These are phyloP conservation scores for Steinernema feltiae DNA, from an alignment of 1,140 invertebrate genomes.

Conservation along the genomic window DNA sequence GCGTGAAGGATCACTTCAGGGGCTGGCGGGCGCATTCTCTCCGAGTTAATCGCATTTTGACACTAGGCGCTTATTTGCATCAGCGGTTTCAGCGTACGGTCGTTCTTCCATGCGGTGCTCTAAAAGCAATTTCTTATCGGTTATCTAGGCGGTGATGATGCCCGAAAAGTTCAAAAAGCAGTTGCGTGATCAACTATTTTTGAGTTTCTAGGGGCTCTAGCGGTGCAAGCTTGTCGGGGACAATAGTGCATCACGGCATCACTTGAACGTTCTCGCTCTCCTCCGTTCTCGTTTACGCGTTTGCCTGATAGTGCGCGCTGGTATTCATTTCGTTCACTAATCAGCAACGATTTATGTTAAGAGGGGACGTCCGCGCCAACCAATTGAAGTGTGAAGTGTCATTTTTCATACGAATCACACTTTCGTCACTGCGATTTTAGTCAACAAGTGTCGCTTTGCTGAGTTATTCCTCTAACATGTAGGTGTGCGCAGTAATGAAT, in stretches of 20 bases:
- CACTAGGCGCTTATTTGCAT: not conserved
- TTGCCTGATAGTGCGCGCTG: not conserved
- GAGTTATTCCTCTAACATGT: not conserved
- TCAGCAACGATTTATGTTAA: not conserved
- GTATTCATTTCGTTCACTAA: not conserved
- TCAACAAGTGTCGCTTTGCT: not conserved
- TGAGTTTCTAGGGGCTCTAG: too few relatives aligned
- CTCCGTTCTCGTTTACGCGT: not conserved
- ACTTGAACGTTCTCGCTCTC: too few relatives aligned
- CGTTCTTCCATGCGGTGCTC: too few relatives aligned
- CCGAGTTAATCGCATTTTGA: not conserved
- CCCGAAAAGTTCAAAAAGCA: too few relatives aligned
- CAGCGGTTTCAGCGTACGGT: not conserved
- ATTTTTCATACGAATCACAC: not conserved
- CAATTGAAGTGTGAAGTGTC: not conserved
- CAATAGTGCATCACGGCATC: too few relatives aligned
- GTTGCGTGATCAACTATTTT: too few relatives aligned
- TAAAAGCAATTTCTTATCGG: too few relatives aligned
- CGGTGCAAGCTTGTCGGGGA: too few relatives aligned
- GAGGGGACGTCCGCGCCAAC: not conserved
- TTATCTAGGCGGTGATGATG: too few relatives aligned
- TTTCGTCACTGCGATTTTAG: not conserved
- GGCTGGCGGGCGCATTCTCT: not conserved
- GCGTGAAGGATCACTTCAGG: not conserved
- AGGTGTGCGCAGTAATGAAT: too few relatives aligned